Conservation (phyloP, 1,140 invertebrate genomes). For the Drosophila neocordata region DNA sequence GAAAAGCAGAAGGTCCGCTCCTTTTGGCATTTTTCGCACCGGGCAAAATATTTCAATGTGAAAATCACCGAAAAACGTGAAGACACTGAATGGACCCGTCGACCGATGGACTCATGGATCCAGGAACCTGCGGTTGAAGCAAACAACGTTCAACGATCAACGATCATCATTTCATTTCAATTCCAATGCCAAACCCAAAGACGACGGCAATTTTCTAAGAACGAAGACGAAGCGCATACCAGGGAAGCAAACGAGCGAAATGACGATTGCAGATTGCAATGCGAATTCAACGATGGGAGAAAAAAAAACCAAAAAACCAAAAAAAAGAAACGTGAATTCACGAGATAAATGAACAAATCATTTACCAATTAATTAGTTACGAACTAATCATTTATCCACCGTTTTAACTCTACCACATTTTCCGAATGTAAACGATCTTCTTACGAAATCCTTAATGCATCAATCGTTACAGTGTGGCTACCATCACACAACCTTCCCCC, state of each 20-base stretch:
- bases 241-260: conserved; percentile 53
- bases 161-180: conserved; percentile 78
- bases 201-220: conserved; percentile 81
- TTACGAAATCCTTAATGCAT: no score
- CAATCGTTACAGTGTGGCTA: no score
- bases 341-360: no score
- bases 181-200: conserved; percentile 56
- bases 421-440: no score
- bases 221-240: conserved; percentile 73
- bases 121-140: conserved; percentile 37
- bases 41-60: conserved; percentile 74
- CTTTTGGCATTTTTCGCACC: conserved; percentile 74
- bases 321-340: conserved; percentile 29
- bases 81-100: conserved; percentile 19
- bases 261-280: conserved; percentile 31
- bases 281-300: neutral
- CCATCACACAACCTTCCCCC: no score
- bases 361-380: no score
- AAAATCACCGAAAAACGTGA: conserved; percentile 74
- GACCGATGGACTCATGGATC: conserved; percentile 20
- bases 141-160: conserved; percentile 24
- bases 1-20: conserved; percentile 18
- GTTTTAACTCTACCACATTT: no score
- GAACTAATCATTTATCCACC: no score
- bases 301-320: neutral